Percentiles rank a stretch among this genome's conserved stretches.
phyloP scores from a whole-genome alignment of 2,797 vertebrate genomes.

The Myripristis jacobus region DNA sequence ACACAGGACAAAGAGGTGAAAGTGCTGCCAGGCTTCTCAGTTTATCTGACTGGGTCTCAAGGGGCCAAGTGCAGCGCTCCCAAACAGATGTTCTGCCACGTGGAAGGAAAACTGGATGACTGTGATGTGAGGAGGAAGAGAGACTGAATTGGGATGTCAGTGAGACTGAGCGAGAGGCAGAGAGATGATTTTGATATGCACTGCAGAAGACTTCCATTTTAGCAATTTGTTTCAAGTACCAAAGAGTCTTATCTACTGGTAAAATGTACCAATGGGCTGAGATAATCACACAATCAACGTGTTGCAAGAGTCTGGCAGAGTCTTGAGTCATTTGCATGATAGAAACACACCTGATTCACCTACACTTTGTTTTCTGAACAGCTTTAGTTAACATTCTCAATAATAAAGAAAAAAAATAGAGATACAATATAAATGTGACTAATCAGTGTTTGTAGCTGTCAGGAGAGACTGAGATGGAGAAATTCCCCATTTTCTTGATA shows the following conservation, averaged over 20 bases:
- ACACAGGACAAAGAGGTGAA: constrained; percentile 10
- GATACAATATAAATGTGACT: too few species aligned
- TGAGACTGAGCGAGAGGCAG: constrained; percentile 33
- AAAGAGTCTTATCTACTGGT: not conserved
- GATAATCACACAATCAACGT: too few species aligned
- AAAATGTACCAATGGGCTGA: not conserved
- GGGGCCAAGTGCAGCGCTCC: constrained; percentile 44
- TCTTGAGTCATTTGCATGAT: too few species aligned
- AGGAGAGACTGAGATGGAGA: too few species aligned
- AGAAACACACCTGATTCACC: too few species aligned
- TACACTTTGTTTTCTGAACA: too few species aligned
- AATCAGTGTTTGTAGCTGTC: too few species aligned
- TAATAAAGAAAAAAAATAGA: too few species aligned
- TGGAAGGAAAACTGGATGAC: constrained; percentile 57
- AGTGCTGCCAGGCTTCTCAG: constrained; percentile 31
- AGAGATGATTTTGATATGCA: constrained; percentile 13
- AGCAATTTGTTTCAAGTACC: not conserved
- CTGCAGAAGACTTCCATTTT: constrained; percentile 5
- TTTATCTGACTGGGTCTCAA: constrained; percentile 53
- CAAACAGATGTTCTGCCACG: constrained; percentile 71
- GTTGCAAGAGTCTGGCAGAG: too few species aligned
- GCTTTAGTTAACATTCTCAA: too few species aligned
- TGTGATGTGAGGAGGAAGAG: constrained; percentile 66
- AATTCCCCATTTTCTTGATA: too few species aligned
- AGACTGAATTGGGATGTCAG: constrained; percentile 55